These are phyloP conservation scores for Xestia ashworthii DNA, from an alignment of 2,888 invertebrate genomes.

Conservation along the genomic window DNA sequence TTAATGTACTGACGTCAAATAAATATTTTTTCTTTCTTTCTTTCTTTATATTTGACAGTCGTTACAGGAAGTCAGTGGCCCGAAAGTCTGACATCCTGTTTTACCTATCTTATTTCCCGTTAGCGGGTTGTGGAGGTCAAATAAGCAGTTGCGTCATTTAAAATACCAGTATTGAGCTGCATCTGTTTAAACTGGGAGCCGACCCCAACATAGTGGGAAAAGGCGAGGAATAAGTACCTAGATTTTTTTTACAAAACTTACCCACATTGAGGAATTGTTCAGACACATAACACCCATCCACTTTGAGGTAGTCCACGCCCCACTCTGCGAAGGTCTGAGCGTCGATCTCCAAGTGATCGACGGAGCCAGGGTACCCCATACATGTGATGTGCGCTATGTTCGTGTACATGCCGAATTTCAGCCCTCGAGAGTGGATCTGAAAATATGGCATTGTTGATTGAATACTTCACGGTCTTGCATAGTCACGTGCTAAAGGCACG, in stretches of 20 bases:
- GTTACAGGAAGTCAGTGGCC: neutral
- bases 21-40: too few relatives aligned
- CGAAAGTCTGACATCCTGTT: neutral
- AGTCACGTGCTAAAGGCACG: neutral
- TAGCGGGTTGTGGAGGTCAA: neutral
- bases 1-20: too few relatives aligned
- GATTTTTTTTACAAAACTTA: constrained; percentile 59
- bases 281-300: constrained; percentile 95
- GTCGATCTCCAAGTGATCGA: constrained; percentile 91
- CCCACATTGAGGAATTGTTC: constrained; percentile 82
- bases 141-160: neutral
- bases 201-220: neutral
- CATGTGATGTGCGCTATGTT: constrained; percentile 95
- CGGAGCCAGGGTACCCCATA: constrained; percentile 94
- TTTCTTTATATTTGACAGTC: too few relatives aligned
- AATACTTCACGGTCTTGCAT: neutral
- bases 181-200: neutral
- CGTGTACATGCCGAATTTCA: constrained; percentile 96
- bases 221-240: neutral
- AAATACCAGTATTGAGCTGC: neutral
- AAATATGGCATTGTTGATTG: constrained; percentile 10
- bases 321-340: constrained; percentile 94
- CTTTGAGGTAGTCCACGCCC: constrained; percentile 95
- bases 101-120: neutral
- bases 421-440: constrained; percentile 93